Conservation (phyloP, 2,888 invertebrate genomes). For the Danaus chrysippus region DNA sequence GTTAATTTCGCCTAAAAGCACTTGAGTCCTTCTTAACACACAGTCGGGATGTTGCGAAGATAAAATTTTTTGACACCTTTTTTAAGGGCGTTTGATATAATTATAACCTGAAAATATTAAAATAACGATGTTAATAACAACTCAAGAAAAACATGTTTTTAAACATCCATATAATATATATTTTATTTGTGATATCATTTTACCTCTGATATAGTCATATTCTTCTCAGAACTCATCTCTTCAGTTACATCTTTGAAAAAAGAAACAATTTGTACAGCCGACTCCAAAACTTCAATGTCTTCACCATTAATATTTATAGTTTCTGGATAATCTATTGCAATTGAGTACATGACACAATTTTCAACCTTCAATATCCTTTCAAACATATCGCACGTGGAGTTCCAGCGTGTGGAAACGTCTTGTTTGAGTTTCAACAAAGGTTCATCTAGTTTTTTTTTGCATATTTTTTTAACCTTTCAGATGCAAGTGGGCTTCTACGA, state of each 20-base stretch:
- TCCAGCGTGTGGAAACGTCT: slow-evolving; percentile 34
- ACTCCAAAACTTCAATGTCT: slow-evolving; percentile 4
- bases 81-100: slow-evolving; percentile 14
- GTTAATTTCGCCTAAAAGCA: slow-evolving; percentile 4
- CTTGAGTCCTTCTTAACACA: background rate
- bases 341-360: background rate
- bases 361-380: slow-evolving; percentile 27
- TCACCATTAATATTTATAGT: background rate
- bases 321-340: no score
- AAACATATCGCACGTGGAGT: slow-evolving; percentile 35
- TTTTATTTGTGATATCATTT: no score
- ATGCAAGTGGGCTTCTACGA: background rate
- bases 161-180: no score
- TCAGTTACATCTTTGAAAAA: slow-evolving; percentile 14
- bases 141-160: no score
- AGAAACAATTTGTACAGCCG: slow-evolving; percentile 7
- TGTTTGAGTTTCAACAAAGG: slow-evolving; percentile 35
- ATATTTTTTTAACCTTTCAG: background rate
- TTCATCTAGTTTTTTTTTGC: slow-evolving; percentile 24
- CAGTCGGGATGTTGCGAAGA: no score
- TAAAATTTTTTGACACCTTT: background rate
- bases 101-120: slow-evolving; percentile 7
- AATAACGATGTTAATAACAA: no score
- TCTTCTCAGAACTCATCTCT: slow-evolving; percentile 13
- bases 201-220: slow-evolving; percentile 1